Percentiles rank a stretch among this genome's conserved stretches.
phyloP scores from a whole-genome alignment of 2,797 vertebrate genomes.

The Carapus acus region DNA sequence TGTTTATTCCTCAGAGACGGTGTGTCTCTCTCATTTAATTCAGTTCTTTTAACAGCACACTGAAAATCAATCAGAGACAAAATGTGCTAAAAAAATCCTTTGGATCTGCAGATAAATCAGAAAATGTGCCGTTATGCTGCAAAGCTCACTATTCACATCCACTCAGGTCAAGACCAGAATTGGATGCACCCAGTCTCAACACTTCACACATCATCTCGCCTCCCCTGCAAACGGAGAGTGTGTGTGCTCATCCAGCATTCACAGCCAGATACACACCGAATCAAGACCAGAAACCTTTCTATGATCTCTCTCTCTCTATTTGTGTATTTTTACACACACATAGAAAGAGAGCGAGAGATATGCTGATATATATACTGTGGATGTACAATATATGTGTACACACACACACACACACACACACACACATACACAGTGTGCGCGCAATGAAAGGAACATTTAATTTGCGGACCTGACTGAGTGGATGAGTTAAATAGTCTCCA shows the following conservation, averaged over 20 bases:
- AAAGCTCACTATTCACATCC: conserved; percentile 50
- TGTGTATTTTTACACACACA: no score
- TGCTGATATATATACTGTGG: no score
- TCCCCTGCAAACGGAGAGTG: no score
- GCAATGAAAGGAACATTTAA: conserved; percentile 13
- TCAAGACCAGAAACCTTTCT: no score
- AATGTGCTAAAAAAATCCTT: conserved; percentile 58
- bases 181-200: conserved; percentile 44
- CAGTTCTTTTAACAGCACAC: conserved; percentile 54
- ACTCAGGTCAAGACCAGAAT: conserved; percentile 56
- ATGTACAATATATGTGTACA: no score
- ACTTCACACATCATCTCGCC: no score
- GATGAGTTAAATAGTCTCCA: conserved; percentile 25
- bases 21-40: conserved; percentile 50
- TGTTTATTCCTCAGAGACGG: conserved; percentile 43
- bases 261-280: no score
- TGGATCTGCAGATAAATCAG: conserved; percentile 56
- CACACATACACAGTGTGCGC: no score
- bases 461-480: conserved; percentile 35
- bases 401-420: no score
- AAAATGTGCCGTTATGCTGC: conserved; percentile 61
- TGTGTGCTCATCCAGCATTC: no score
- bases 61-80: conserved; percentile 56
- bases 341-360: no score
- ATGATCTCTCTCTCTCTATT: no score